Percentiles rank a stretch among this genome's conserved stretches.
Conservation (phyloP, 2,113 vertebrate genomes). For the Raphicerus campestris region DNA sequence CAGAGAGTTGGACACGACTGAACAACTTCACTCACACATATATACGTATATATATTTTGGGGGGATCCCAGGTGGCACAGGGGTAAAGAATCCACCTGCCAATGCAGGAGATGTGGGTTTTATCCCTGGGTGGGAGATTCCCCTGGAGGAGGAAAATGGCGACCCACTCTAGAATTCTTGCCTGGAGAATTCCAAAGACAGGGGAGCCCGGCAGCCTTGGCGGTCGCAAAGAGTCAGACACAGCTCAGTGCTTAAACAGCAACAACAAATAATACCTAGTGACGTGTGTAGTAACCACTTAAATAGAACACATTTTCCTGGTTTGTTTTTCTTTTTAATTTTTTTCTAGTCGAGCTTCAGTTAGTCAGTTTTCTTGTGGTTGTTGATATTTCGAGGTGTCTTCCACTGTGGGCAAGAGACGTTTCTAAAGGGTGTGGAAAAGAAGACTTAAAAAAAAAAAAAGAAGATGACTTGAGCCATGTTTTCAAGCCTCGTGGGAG, state of each 20-base stretch:
- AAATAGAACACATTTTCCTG: background rate
- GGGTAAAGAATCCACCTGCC: background rate
- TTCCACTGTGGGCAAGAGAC: fast-evolving
- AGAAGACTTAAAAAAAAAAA: background rate
- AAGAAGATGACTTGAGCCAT: fast-evolving
- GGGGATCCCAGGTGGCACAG: fast-evolving
- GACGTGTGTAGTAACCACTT: background rate
- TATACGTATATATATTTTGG: background rate
- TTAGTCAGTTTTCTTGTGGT: background rate
- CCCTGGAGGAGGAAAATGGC: background rate
- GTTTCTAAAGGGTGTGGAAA: background rate
- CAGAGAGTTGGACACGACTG: background rate
- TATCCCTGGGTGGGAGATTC: background rate
- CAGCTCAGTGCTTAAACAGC: background rate
- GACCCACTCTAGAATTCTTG: background rate
- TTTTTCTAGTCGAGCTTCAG: background rate
- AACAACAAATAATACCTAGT: background rate
- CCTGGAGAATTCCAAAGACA: background rate
- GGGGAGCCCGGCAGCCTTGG: background rate
- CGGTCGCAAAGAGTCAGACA: fast-evolving
- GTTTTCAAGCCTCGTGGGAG: background rate
- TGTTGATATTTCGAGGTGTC: background rate
- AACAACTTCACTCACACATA: background rate
- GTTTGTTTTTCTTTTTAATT: background rate
- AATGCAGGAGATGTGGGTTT: background rate